Evolutionary conservation across 2,797 vertebrate species (phyloP).

Genomic region (Microctenopoma stevenorrisi): DNA sequence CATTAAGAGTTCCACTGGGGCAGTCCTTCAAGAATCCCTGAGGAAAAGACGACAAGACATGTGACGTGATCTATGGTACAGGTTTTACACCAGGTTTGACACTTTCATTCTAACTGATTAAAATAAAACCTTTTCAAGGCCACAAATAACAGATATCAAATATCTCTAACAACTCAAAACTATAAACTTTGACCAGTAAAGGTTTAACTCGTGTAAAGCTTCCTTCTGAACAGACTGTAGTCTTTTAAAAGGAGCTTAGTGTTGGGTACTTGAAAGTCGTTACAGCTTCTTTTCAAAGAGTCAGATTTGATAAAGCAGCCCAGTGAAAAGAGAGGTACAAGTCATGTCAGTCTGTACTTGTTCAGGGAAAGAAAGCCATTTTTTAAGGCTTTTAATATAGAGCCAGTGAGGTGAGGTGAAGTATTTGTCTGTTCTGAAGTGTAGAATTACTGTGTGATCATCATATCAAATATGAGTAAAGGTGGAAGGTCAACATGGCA

Average conservation of each 20-base stretch:
- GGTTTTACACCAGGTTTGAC: background rate
- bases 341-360: constrained; percentile 49
- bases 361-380: constrained; percentile 24
- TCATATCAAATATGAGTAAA: constrained; percentile 22
- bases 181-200: constrained; percentile 4
- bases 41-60: background rate
- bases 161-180: background rate
- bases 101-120: background rate
- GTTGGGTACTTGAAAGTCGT: constrained; percentile 8
- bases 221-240: background rate
- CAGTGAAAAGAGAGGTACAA: constrained; percentile 48
- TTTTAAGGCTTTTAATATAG: constrained; percentile 21
- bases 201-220: constrained; percentile 12
- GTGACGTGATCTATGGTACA: background rate
- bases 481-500: constrained; percentile 10
- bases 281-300: constrained; percentile 28
- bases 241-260: constrained; percentile 35
- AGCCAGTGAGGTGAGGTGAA: constrained; percentile 25
- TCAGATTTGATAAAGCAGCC: constrained; percentile 43
- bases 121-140: constrained; percentile 4
- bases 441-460: constrained; percentile 26
- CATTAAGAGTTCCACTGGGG: constrained; percentile 86
- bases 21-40: constrained; percentile 89
- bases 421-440: constrained; percentile 22
- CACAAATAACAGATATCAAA: constrained; percentile 6